phyloP scores from a whole-genome alignment of 2,888 invertebrate genomes.

The Ptychoptera albimana region DNA sequence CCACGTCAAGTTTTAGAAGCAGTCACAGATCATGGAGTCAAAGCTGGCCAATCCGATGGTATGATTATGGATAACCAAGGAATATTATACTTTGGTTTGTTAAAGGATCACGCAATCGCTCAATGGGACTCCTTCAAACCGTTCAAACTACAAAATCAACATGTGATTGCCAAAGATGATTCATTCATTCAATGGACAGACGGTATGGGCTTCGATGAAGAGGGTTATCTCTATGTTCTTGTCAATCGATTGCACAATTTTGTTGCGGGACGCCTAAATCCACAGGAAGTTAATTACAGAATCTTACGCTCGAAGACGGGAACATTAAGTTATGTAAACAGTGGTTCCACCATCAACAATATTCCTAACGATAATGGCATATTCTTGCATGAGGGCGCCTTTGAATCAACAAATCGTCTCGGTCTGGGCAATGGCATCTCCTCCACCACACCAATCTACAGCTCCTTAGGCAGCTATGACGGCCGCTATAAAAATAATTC shows the following conservation, averaged over 20 bases:
- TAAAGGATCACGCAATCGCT: slow-evolving; percentile 50
- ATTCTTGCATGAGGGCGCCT: slow-evolving; percentile 11
- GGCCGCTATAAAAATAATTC: no score
- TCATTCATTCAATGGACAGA: slow-evolving; percentile 58
- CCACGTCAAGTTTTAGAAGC: slow-evolving; percentile 20
- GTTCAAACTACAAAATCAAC: slow-evolving; percentile 38
- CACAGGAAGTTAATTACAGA: slow-evolving; percentile 47
- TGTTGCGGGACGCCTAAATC: slow-evolving; percentile 40
- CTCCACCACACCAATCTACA: slow-evolving; percentile 16
- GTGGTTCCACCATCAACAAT: slow-evolving; percentile 14
- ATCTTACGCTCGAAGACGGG: slow-evolving; percentile 44
- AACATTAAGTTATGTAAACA: slow-evolving; percentile 43
- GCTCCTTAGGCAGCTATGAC: slow-evolving; percentile 9
- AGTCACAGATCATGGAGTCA: slow-evolving; percentile 43
- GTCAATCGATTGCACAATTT: slow-evolving; percentile 53
- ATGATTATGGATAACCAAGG: slow-evolving; percentile 60
- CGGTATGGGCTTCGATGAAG: slow-evolving; percentile 41
- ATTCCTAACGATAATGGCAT: slow-evolving; percentile 11
- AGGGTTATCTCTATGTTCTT: slow-evolving; percentile 47
- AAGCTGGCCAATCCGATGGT: slow-evolving; percentile 52
- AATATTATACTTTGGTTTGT: slow-evolving; percentile 49
- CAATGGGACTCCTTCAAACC: slow-evolving; percentile 49
- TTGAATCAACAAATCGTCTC: slow-evolving; percentile 7
- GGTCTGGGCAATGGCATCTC: slow-evolving; percentile 11
- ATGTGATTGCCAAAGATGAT: slow-evolving; percentile 48